Conservation (phyloP, 2,888 invertebrate species). For the Kryphioiulus occultus region DNA sequence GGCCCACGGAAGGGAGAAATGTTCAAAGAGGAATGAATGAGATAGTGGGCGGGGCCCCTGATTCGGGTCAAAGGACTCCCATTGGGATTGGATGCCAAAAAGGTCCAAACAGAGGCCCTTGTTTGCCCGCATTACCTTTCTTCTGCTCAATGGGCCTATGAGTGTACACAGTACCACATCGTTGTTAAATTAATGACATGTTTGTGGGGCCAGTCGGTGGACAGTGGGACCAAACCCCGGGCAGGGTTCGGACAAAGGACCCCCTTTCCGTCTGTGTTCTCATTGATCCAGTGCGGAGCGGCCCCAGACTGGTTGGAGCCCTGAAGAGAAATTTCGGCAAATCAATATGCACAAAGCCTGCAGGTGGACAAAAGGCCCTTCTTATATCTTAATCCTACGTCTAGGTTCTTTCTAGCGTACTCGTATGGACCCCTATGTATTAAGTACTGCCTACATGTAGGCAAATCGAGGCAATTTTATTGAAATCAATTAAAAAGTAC, state of each 20-base stretch:
- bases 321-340: neutral
- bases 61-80: constrained; percentile 12
- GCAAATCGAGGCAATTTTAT: neutral
- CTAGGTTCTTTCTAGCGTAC: neutral
- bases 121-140: constrained; percentile 20
- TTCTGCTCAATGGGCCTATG: constrained; percentile 18
- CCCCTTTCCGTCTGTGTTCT: neutral
- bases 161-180: neutral
- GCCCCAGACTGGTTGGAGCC: constrained; percentile 9
- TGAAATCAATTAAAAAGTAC: neutral
- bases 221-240: neutral
- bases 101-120: constrained; percentile 11
- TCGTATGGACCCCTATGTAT: neutral
- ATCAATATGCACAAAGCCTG: neutral
- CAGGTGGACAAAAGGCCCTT: neutral
- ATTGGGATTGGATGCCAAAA: neutral
- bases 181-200: constrained; percentile 25
- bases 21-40: neutral
- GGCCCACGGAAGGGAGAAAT: neutral
- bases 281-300: neutral
- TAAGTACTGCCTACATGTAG: neutral
- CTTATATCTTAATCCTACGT: neutral
- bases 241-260: neutral
- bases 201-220: neutral
- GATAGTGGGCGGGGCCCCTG: neutral